Conservation (phyloP, 2,888 invertebrate genomes). For the Pheosia tremula region DNA sequence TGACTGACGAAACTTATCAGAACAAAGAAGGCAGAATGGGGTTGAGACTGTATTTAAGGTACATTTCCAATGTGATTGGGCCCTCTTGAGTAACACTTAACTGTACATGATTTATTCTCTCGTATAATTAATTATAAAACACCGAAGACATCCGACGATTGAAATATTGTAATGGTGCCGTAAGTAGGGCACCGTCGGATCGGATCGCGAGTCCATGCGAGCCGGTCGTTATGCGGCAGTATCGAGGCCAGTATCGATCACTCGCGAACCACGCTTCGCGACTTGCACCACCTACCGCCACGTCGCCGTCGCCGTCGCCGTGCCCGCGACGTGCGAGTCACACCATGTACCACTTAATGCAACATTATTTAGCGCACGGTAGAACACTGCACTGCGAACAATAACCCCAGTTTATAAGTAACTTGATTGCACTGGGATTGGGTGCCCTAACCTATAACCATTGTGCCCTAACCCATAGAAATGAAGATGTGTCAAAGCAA, state of each 20-base stretch:
- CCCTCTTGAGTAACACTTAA: background rate
- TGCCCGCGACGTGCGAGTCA: background rate
- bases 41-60: background rate
- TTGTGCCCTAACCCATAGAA: no score
- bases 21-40: background rate
- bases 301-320: background rate
- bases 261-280: slow-evolving; percentile 7
- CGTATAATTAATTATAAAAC: background rate
- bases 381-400: background rate
- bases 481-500: no score
- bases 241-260: slow-evolving; percentile 28
- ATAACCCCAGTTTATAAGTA: background rate
- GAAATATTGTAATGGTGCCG: background rate
- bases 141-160: background rate
- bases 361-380: background rate
- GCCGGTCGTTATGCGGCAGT: slow-evolving; percentile 24
- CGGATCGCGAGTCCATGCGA: slow-evolving; percentile 7
- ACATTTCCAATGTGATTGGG: background rate
- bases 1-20: background rate
- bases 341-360: background rate
- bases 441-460: no score
- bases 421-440: no score
- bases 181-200: slow-evolving; percentile 10
- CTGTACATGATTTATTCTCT: background rate
- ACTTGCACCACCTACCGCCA: slow-evolving; percentile 18